These are phyloP conservation scores for Sinhomidia bicolor DNA, from an alignment of 2,888 invertebrate genomes.

Conservation along the genomic window DNA sequence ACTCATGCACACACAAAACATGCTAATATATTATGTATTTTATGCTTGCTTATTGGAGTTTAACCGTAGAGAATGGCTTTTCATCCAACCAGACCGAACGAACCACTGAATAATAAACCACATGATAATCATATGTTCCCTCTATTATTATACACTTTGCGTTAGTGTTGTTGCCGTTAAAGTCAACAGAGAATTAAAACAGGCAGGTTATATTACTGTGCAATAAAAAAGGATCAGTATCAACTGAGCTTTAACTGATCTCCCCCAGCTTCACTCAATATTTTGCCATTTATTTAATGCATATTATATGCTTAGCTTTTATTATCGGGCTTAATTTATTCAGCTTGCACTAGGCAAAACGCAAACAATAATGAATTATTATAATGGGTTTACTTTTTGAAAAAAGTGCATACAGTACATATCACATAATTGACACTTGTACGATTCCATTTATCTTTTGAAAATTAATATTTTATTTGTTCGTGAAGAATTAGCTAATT, in stretches of 20 bases:
- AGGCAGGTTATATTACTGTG: too few species aligned
- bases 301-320: too few species aligned
- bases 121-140: slow-evolving; percentile 20
- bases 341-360: slow-evolving; percentile 3
- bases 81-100: too few species aligned
- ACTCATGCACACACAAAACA: too few species aligned
- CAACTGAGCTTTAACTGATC: slow-evolving; percentile 2
- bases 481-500: slow-evolving; percentile 60
- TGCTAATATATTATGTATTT: slow-evolving; percentile 57
- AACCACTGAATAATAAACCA: slow-evolving; percentile 65
- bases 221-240: background rate
- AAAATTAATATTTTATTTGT: background rate
- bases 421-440: slow-evolving; percentile 55
- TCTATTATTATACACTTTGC: slow-evolving; percentile 19
- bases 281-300: background rate
- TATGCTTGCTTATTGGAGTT: too few species aligned
- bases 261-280: background rate
- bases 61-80: slow-evolving; percentile 54
- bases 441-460: background rate
- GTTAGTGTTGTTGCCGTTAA: too few species aligned
- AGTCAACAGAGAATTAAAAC: background rate
- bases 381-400: background rate
- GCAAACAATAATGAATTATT: slow-evolving; percentile 22
- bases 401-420: background rate
- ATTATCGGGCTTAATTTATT: slow-evolving; percentile 25